These are phyloP conservation scores for Neotoma lepida DNA, from an alignment of 2,113 vertebrate species.

Conservation along the genomic window DNA sequence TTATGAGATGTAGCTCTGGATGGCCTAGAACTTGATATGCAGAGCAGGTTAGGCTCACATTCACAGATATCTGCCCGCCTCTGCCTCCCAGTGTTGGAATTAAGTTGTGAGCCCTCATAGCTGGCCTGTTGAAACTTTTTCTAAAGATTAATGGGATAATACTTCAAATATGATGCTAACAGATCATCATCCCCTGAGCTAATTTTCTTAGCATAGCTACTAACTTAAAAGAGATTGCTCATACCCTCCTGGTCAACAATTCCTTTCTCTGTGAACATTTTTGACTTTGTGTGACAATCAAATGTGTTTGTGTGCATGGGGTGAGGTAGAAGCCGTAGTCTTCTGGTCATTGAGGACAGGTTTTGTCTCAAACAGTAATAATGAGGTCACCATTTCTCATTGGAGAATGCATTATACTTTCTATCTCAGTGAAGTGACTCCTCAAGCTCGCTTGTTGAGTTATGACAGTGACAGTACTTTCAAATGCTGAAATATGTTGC, in stretches of 20 bases:
- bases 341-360: not conserved
- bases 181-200: fast-evolving
- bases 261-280: not conserved
- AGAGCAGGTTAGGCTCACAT: not conserved
- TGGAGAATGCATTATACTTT: not conserved
- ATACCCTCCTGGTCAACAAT: too few relatives aligned
- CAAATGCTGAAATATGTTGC: not conserved
- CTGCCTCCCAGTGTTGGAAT: not conserved
- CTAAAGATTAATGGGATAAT: not conserved
- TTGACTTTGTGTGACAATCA: not conserved
- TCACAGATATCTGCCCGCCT: not conserved
- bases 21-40: not conserved
- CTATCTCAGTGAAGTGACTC: not conserved
- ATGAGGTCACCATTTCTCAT: not conserved
- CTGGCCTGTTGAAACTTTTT: not conserved
- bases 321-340: not conserved
- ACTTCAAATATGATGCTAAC: not conserved
- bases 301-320: not conserved
- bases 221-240: not conserved
- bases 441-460: not conserved
- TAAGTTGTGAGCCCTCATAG: not conserved
- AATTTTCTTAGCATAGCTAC: not conserved
- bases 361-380: not conserved
- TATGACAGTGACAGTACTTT: not conserved
- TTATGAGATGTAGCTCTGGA: not conserved